phyloP scores from a whole-genome alignment of 2,888 invertebrate genomes.

The Torymus aiolomorphi region DNA sequence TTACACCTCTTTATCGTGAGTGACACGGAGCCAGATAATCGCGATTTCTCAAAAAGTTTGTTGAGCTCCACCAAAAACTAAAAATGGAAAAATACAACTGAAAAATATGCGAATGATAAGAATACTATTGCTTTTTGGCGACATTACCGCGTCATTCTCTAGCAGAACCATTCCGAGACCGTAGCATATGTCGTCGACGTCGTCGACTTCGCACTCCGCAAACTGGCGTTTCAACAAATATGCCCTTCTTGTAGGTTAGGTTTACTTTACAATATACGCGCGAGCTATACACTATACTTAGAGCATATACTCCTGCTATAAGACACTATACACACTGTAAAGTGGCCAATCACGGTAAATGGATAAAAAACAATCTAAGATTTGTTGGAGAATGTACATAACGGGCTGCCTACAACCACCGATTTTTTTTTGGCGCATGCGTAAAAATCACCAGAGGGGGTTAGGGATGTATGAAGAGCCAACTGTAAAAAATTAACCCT shows the following conservation, averaged over 20 bases:
- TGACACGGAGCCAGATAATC: constrained; percentile 85
- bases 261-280: not conserved
- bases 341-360: too few relatives aligned
- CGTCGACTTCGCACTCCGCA: not conserved
- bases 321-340: too few relatives aligned
- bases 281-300: too few relatives aligned
- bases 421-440: too few relatives aligned
- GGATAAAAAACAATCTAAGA: too few relatives aligned
- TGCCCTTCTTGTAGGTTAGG: constrained; percentile 56
- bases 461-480: too few relatives aligned
- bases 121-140: constrained; percentile 42
- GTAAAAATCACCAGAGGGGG: too few relatives aligned
- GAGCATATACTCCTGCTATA: too few relatives aligned
- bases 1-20: constrained; percentile 97
- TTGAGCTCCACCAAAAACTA: constrained; percentile 91
- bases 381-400: too few relatives aligned
- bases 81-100: constrained; percentile 70
- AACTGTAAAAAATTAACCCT: too few relatives aligned
- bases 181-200: constrained; percentile 67
- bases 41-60: constrained; percentile 91
- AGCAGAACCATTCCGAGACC: constrained; percentile 80
- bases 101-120: constrained; percentile 39
- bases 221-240: constrained; percentile 60
- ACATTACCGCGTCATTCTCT: constrained; percentile 82
- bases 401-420: too few relatives aligned